Base-by-base conservation (phyloP, 2,113 vertebrate species). In the Pachyramphus minor region DNA sequence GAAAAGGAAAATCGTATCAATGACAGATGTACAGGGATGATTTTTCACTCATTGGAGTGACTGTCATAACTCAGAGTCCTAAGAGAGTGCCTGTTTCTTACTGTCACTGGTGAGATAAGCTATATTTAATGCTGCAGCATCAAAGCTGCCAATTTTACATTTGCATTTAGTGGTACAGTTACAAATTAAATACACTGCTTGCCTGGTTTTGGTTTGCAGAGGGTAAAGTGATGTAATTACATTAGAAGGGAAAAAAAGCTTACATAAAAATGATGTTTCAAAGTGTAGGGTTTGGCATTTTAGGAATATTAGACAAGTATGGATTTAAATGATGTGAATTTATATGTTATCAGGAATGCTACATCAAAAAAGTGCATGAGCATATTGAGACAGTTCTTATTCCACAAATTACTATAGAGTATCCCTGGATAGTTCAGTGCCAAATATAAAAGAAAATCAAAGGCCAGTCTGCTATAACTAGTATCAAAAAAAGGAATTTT, bases 11-110 rank as follows among this genome's bases (percentile, higher is more conserved):
- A 73, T 90, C 88, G 93, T 47, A 6, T 95, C 89, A 64, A 82
- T 97, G 90, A 92, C 92, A 91, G 94, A 92, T 90, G 79, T 69
- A 74, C 37, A 53, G 56, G 90, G 93, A 95, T 91, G 96, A 95
- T 96, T 97, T 92, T 96, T 97, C 95, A 94, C 67, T 94, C 71
- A 31, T 62, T 39, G 53, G 84, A 97, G 89, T 93, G 90, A 64
- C 96, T 98, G 97, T 97, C 96, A 96, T 95, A 96, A 95, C 89
- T 93, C 90, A 60, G 4, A 81, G 96, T 97, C 97, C 96, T 97
- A 60, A 80, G 97, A 97, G 96, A 97, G 85, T 84, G 83, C 90
- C 96, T 96, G 95, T 97, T 96, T 97, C 93, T 97, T 95, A 87
- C 94, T 96, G 96, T 97, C 96, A 92, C 23, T 50, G 62, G 93